These are phyloP conservation scores for Salminus brasiliensis DNA, from an alignment of 2,113 vertebrate genomes.

Conservation along the genomic window DNA sequence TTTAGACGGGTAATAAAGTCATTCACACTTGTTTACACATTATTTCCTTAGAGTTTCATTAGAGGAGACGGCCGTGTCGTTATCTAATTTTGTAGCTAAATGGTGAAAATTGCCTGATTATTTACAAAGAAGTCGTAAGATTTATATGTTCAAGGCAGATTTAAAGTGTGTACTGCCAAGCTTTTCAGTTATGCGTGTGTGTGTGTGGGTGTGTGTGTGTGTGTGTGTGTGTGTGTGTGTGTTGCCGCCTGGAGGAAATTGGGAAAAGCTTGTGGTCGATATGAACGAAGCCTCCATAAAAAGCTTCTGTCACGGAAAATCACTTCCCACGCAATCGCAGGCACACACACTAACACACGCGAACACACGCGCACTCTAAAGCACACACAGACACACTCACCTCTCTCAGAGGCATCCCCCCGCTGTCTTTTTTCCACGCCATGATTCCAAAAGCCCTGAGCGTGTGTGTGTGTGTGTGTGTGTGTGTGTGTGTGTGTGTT, in stretches of 20 bases:
- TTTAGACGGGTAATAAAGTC: not conserved
- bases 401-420: constrained; percentile 47
- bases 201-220: constrained; percentile 56
- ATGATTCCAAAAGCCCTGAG: constrained; percentile 33
- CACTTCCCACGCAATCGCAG: constrained; percentile 68
- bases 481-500: constrained; percentile 7
- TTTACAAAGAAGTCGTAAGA: not conserved
- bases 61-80: not conserved
- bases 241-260: constrained; percentile 36
- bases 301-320: constrained; percentile 73
- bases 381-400: constrained; percentile 21
- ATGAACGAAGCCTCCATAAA: constrained; percentile 71
- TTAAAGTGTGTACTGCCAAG: constrained; percentile 31
- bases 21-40: constrained; percentile 8
- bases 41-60: not conserved
- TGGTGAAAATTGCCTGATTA: constrained; percentile 11
- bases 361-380: constrained; percentile 17
- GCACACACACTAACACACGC: constrained; percentile 38
- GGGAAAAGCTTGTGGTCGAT: constrained; percentile 68
- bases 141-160: not conserved
- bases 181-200: constrained; percentile 40
- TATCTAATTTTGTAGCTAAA: not conserved
- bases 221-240: constrained; percentile 63
- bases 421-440: constrained; percentile 53
- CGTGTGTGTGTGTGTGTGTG: constrained; percentile 21